Percentiles rank a stretch among this genome's conserved stretches.
Conservation (phyloP, 2,888 invertebrate genomes). For the Drosophila prolongata region DNA sequence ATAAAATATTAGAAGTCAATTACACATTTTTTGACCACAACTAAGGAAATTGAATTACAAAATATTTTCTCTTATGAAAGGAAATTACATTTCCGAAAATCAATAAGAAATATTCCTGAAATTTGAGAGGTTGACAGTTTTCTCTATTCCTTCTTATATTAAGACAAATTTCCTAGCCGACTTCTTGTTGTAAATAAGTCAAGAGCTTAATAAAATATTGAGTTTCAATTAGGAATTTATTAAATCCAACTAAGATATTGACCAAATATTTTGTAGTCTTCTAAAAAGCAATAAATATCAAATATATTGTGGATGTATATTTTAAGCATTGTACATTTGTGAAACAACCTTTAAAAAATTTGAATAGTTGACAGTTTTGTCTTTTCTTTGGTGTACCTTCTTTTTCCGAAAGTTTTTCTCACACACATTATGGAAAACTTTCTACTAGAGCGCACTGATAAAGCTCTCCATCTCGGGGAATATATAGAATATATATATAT, state of each 20-base stretch:
- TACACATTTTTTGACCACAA: slow-evolving; percentile 1
- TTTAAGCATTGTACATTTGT: neutral
- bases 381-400: slow-evolving; percentile 20
- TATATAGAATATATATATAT: slow-evolving; percentile 22
- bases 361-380: slow-evolving; percentile 58
- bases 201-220: neutral
- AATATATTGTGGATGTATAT: neutral
- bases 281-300: neutral
- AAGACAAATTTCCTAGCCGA: no score
- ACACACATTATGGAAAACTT: slow-evolving; percentile 74
- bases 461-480: slow-evolving; percentile 20
- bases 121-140: neutral
- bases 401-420: slow-evolving; percentile 55
- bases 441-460: slow-evolving; percentile 63
- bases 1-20: slow-evolving; percentile 1
- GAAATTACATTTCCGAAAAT: neutral
- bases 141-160: no score
- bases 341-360: neutral
- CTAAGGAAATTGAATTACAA: slow-evolving; percentile 8
- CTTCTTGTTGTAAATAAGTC: neutral
- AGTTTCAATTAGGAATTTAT: neutral
- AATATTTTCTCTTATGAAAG: slow-evolving; percentile 4
- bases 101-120: neutral
- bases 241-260: neutral
- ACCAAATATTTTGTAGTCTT: no score